Evolutionary conservation across 2,888 invertebrate species (phyloP), one percentile per base, ranked within the genome.

Genomic region (Penaeus monodon): DNA sequence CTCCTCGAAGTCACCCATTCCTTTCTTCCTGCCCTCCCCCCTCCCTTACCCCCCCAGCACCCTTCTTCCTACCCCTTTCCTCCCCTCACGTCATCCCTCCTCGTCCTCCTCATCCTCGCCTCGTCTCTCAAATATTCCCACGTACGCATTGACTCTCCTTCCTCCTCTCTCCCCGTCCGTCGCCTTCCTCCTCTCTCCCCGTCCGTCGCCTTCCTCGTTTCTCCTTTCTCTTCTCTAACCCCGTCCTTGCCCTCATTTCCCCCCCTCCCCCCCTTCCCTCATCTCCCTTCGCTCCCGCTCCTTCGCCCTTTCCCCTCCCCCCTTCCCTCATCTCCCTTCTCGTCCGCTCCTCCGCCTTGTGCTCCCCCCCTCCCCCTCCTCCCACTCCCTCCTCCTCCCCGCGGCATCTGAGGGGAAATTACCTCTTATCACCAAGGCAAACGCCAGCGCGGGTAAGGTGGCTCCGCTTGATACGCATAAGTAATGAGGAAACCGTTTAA

Each of bases 351-450:
- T 22, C 29, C 33, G 8, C 22, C 12, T 1, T 17, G 14, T 17
- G 14, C 17, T 57, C 2, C 57, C 57, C 57, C 14, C 57, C 4
- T 14, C 64, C 29, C 66, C 33, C 73, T 38, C 57, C 49, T n/a
- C n/a, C n/a, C 68, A 38, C 66, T 38, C 33, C 22, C 33, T 38
- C 2, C 38, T 29, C 29, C 73, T 73, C 27, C 29, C 27, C 77
- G n/a, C 27, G 57, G 77, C 57, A 27, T 77, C 77, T 57, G 77
- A 77, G 77, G 77, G 77, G 57, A 77, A 77, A 77, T 77, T 77
- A 77, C 77, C 77, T 49, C 77, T 77, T 77, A 77, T 77, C 77
- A 77, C 77, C 57, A n/a, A 24, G 77, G 57, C 77, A 77, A 77
- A 77, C 77, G 77, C 77, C 77, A 27, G 76, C 12, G 8, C 49